phyloP scores from a whole-genome alignment of 2,888 invertebrate species.

The Epistrophella euchroma region DNA sequence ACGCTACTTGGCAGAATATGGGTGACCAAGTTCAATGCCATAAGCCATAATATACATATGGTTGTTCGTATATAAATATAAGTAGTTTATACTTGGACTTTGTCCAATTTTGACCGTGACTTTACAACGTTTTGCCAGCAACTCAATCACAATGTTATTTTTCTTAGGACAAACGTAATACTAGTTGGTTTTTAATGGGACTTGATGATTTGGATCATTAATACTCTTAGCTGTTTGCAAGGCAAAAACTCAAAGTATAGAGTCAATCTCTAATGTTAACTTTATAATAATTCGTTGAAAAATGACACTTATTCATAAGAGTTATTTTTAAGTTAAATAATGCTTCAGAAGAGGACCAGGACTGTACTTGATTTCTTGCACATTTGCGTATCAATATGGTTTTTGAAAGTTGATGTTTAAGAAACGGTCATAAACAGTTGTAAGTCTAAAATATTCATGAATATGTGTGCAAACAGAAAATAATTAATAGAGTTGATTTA shows the following conservation, averaged over 20 bases:
- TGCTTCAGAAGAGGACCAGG: no score
- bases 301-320: no score
- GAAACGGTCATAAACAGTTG: no score
- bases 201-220: not conserved
- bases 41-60: not conserved
- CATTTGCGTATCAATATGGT: no score
- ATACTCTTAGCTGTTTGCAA: not conserved
- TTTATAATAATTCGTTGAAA: no score
- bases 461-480: no score
- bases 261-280: not conserved
- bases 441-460: no score
- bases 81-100: constrained; percentile 33
- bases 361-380: no score
- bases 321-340: no score
- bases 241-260: not conserved
- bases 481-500: no score
- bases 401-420: no score
- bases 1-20: not conserved
- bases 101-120: constrained; percentile 58
- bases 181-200: constrained; percentile 2
- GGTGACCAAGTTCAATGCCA: constrained; percentile 61
- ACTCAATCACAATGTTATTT: not conserved
- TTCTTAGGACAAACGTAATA: constrained; percentile 7
- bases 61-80: not conserved
- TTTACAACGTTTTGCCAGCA: constrained; percentile 54